phyloP scores from a whole-genome alignment of 2,113 vertebrate species.

The Capricornis sumatraensis region DNA sequence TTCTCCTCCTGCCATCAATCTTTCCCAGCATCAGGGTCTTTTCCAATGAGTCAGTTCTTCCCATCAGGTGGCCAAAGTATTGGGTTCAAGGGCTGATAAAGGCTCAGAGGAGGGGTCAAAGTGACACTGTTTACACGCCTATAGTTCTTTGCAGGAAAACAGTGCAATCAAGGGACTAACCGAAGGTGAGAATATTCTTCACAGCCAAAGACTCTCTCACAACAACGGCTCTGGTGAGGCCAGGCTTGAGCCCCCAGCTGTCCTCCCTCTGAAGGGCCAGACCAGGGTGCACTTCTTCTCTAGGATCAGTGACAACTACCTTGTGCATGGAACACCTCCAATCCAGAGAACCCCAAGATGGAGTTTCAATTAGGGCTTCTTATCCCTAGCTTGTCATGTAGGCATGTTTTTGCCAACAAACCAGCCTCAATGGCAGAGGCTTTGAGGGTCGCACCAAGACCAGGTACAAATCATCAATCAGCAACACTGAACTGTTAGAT shows the following conservation, averaged over 20 bases:
- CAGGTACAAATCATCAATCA: background rate
- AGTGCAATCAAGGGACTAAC: accelerated
- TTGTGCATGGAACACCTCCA: background rate
- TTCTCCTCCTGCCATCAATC: background rate
- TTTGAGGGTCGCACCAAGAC: background rate
- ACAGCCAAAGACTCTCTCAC: background rate
- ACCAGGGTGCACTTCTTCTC: background rate
- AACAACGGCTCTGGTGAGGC: background rate
- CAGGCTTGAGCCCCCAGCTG: background rate
- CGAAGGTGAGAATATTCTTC: background rate
- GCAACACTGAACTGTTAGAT: background rate
- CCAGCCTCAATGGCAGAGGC: background rate
- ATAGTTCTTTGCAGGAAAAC: background rate
- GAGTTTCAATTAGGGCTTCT: background rate
- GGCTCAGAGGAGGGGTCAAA: background rate
- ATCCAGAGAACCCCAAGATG: background rate
- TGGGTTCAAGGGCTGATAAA: background rate
- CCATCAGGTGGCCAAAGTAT: background rate
- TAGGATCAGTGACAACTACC: background rate
- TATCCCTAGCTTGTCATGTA: background rate
- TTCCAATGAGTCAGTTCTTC: background rate
- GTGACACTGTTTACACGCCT: background rate
- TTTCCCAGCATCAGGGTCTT: background rate
- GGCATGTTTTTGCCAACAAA: background rate
- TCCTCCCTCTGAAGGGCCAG: background rate